Evolutionary conservation across 1,140 invertebrate genomes (phyloP).

Genomic region (Drosophila dunni): DNA sequence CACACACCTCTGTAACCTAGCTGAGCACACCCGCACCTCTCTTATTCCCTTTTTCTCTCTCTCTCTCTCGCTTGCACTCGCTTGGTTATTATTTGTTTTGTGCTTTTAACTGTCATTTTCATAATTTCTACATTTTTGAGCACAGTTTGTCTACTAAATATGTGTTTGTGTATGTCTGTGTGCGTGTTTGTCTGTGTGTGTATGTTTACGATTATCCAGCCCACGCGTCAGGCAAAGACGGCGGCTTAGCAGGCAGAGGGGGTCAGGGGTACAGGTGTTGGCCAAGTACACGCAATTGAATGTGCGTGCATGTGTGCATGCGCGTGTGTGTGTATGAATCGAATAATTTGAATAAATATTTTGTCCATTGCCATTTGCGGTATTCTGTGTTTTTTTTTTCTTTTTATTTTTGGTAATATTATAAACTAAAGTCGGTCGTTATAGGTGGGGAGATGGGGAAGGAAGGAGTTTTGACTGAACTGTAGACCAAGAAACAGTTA

Average conservation of each 20-base stretch:
- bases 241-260: not conserved
- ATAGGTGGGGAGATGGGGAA: not conserved
- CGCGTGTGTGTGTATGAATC: constrained; percentile 58
- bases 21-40: constrained; percentile 16
- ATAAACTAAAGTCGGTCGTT: constrained; percentile 21
- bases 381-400: constrained; percentile 55
- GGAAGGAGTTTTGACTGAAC: not conserved
- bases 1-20: not conserved
- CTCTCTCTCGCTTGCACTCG: not conserved
- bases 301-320: constrained; percentile 19
- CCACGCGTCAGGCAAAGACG: constrained; percentile 55
- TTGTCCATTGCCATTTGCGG: constrained; percentile 80
- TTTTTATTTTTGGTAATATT: constrained; percentile 21
- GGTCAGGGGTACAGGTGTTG: constrained; percentile 21
- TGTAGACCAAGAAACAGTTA: constrained; percentile 21
- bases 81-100: constrained; percentile 50
- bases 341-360: constrained; percentile 80
- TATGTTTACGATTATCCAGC: constrained; percentile 71
- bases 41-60: not conserved
- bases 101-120: constrained; percentile 81
- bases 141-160: constrained; percentile 39
- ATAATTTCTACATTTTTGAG: constrained; percentile 77
- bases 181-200: constrained; percentile 12
- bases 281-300: constrained; percentile 41
- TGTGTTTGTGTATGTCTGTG: not conserved